These are phyloP conservation scores for Nannobrachium achirus DNA, from an alignment of 2,113 vertebrate genomes.

Conservation along the genomic window DNA sequence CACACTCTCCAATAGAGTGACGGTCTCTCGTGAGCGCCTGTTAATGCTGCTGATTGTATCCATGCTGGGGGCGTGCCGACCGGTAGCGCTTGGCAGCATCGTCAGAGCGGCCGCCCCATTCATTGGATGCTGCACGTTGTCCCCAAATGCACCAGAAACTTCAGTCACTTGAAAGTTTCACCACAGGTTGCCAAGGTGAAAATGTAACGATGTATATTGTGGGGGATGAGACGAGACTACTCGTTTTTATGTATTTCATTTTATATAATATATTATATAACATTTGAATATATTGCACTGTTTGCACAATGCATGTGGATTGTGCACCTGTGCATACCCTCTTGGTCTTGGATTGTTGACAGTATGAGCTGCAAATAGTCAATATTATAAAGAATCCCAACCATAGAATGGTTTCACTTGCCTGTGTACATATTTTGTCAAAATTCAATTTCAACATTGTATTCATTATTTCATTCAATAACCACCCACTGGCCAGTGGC, in stretches of 20 bases:
- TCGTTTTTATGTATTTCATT: background rate
- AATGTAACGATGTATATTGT: background rate
- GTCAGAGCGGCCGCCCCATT: conserved; percentile 63
- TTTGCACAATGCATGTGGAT: background rate
- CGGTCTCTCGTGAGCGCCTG: conserved; percentile 73
- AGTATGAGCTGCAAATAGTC: background rate
- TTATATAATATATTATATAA: background rate
- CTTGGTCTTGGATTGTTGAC: background rate
- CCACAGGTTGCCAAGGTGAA: conserved; percentile 54
- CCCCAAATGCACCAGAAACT: conserved; percentile 58
- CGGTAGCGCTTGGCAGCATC: conserved; percentile 67
- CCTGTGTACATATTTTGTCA: background rate
- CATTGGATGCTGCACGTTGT: conserved; percentile 75
- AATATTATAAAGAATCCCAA: background rate
- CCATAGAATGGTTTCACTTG: background rate
- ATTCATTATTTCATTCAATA: too few species aligned
- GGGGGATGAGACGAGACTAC: too few species aligned
- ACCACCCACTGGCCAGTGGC: too few species aligned
- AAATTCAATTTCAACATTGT: too few species aligned
- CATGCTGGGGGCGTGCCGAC: conserved; percentile 83
- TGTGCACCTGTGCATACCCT: background rate
- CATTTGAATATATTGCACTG: background rate
- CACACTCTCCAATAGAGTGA: conserved; percentile 70
- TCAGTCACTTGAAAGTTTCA: conserved; percentile 63
- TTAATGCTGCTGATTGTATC: conserved; percentile 78